Evolutionary conservation across 37 sponge, comb jelly and placozoan genomes (phyloP), one percentile per base, ranked within the genome.

Genomic region (Axinella damicornis): DNA sequence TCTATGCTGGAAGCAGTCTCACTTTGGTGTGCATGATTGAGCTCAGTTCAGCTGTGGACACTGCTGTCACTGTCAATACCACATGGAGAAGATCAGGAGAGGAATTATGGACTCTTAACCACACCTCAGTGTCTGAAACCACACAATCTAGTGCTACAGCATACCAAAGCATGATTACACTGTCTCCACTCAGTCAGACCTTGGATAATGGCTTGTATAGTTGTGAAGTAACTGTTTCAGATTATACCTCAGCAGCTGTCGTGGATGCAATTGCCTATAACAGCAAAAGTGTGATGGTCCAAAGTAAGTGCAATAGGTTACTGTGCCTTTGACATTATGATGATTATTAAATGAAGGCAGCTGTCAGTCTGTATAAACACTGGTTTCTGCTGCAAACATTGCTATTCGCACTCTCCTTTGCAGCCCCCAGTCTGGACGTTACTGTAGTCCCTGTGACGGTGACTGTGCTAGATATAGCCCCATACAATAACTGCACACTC

Each of bases 1-100:
- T 73, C 31, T 73, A 73, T 73, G 54, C 74, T 53, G 74, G 74
- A 41, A 73, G 74, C 53, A 31, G 52, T 31, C 9, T 73, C 20
- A 53, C 74, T n/a, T 27, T 73, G 55, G 53, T 24, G 28, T 73
- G 74, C 53, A 52, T 14, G 6, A 53, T 53, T 46, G 74, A 73
- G 13, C 21, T 73, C 19, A 28, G n/a, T 53, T n/a, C 24, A 11
- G 12, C 55, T 19, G 30, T 73, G 41, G 74, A 73, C 53, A n/a
- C 27, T 73, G n/a, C 74, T 28, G 41, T 53, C 53, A 41, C 9
- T 12, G 55, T 40, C 12, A 9, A 24, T 30, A 31, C 53, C 21
- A 53, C 21, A 9, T 73, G 74, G 74, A 12, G 41, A 21, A 73
- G 53, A 21, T 73, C 74, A 46, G 74, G 74, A 53, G n/a, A n/a